Conservation (phyloP, 2,113 vertebrate species). For the Echinops telfairi region DNA sequence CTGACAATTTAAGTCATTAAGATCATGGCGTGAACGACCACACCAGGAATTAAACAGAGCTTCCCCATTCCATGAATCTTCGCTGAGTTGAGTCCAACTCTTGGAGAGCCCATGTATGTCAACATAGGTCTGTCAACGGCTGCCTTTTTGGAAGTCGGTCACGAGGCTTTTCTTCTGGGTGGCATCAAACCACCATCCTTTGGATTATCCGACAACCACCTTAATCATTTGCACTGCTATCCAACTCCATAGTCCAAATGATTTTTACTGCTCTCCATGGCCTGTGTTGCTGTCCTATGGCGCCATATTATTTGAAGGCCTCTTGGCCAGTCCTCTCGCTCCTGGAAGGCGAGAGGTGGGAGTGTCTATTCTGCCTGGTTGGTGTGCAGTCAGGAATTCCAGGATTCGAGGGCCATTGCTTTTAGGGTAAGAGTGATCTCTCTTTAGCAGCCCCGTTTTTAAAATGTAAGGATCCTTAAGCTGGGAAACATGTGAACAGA, state of each 20-base stretch:
- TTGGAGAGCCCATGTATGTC: not conserved
- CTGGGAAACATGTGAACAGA: not conserved
- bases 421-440: not conserved
- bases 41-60: not conserved
- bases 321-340: not conserved
- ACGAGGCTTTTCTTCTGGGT: not conserved
- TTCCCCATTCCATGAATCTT: not conserved
- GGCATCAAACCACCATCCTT: too few relatives aligned
- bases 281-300: too few relatives aligned
- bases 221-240: not conserved
- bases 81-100: not conserved
- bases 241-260: rapidly evolving
- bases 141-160: not conserved
- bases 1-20: not conserved
- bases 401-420: not conserved
- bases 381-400: not conserved
- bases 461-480: not conserved
- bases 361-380: not conserved
- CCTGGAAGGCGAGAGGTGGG: rapidly evolving
- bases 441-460: not conserved
- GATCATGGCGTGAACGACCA: not conserved
- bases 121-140: not conserved
- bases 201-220: too few relatives aligned
- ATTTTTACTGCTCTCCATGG: not conserved
- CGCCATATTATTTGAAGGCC: not conserved